phyloP scores from a whole-genome alignment of 2,888 invertebrate species.

The Agrilus biguttatus region DNA sequence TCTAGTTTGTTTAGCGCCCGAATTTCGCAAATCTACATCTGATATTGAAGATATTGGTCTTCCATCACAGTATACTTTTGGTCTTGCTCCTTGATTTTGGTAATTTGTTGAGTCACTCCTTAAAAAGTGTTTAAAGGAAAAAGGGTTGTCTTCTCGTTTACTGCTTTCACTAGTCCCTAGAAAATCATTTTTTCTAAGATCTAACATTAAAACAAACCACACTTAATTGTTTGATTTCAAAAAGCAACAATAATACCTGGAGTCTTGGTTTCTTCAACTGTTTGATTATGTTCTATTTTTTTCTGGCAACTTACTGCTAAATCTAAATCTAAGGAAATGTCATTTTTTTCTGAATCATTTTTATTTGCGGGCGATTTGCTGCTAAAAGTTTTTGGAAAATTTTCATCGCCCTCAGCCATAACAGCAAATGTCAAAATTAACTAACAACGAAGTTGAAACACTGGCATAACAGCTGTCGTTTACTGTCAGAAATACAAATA shows the following conservation, averaged over 20 bases:
- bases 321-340: constrained; percentile 12
- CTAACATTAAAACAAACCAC: too few species aligned
- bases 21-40: constrained; percentile 36
- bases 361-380: constrained; percentile 5
- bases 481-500: neutral
- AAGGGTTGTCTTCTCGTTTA: constrained; percentile 54
- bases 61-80: constrained; percentile 47
- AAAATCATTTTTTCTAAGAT: constrained; percentile 1
- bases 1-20: constrained; percentile 32
- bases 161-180: constrained; percentile 14
- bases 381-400: constrained; percentile 8
- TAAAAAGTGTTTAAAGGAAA: constrained; percentile 76
- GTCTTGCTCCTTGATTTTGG: constrained; percentile 60
- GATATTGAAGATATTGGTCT: constrained; percentile 23
- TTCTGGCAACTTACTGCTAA: constrained; percentile 10
- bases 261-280: constrained; percentile 6
- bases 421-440: constrained; percentile 6
- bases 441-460: constrained; percentile 4
- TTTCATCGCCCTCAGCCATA: constrained; percentile 18
- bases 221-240: neutral
- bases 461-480: neutral
- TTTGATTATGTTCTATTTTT: constrained; percentile 5
- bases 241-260: constrained; percentile 5
- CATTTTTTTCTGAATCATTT: constrained; percentile 14
- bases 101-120: constrained; percentile 51